Evolutionary conservation across 2,797 vertebrate genomes (phyloP).

Genomic region (Streptopelia turtur): DNA sequence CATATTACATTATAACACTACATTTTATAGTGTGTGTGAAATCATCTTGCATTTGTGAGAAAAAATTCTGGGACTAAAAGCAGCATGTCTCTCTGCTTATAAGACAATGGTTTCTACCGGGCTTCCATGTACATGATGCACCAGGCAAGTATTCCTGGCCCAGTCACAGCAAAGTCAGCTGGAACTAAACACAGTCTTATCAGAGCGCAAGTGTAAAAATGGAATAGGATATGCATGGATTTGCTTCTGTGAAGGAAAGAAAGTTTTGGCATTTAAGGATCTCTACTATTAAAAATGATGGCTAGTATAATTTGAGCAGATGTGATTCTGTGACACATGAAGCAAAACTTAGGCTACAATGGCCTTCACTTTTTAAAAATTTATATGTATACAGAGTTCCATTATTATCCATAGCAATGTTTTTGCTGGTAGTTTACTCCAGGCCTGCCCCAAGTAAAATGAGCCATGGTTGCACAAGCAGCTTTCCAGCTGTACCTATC

Average conservation of each 20-base stretch:
- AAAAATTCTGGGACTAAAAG: neutral
- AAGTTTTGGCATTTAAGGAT: neutral
- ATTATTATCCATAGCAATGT: neutral
- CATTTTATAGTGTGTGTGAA: neutral
- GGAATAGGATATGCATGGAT: neutral
- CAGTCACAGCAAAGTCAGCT: neutral
- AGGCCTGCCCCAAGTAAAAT: neutral
- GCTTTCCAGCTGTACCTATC: neutral
- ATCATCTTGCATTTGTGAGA: neutral
- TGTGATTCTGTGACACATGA: neutral
- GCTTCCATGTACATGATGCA: neutral
- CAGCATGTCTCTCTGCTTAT: neutral
- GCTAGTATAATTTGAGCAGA: neutral
- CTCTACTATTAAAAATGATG: neutral
- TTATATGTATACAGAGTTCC: neutral
- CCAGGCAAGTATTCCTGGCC: neutral
- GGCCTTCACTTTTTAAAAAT: neutral
- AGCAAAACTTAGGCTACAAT: neutral
- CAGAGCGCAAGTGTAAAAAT: neutral
- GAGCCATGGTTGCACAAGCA: neutral
- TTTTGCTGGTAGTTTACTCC: neutral
- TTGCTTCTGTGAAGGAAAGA: neutral
- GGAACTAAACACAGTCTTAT: neutral
- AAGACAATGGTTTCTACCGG: neutral
- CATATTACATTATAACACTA: neutral